A percentile compares a stretch with the other conserved stretches of the same genome.
phyloP scores from a whole-genome alignment of 2,797 vertebrate species.

The Pygocentrus nattereri region DNA sequence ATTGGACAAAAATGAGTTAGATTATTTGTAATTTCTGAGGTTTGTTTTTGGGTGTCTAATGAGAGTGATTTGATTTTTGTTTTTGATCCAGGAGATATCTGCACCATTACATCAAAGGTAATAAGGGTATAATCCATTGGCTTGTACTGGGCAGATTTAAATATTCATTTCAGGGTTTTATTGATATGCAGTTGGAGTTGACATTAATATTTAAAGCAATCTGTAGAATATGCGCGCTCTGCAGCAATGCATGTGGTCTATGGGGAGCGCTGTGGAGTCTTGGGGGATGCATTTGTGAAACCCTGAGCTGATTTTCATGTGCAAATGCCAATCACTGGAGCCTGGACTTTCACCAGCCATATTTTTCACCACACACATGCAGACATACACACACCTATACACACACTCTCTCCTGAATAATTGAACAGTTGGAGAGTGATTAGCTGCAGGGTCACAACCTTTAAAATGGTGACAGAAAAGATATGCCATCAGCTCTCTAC shows the following conservation, averaged over 20 bases:
- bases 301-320: neutral
- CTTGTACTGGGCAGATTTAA: slow-evolving; percentile 1
- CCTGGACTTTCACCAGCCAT: slow-evolving; percentile 43
- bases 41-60: neutral
- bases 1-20: neutral
- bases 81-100: neutral
- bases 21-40: neutral
- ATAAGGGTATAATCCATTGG: neutral
- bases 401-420: slow-evolving; percentile 15
- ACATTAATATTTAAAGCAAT: slow-evolving; percentile 10
- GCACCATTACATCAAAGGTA: neutral
- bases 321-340: neutral
- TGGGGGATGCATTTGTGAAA: neutral
- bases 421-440: slow-evolving; percentile 12
- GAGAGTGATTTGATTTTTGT: neutral
- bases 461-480: slow-evolving; percentile 7
- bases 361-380: slow-evolving; percentile 26
- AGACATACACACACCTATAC: neutral
- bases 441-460: slow-evolving; percentile 17
- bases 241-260: neutral
- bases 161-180: neutral
- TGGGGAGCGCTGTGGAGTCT: neutral
- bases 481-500: neutral
- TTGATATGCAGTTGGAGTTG: neutral
- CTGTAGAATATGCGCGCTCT: neutral